These are phyloP conservation scores for Pachyseris speciosa DNA, from an alignment of 64 coral and sea anemone species.

Conservation along the genomic window DNA sequence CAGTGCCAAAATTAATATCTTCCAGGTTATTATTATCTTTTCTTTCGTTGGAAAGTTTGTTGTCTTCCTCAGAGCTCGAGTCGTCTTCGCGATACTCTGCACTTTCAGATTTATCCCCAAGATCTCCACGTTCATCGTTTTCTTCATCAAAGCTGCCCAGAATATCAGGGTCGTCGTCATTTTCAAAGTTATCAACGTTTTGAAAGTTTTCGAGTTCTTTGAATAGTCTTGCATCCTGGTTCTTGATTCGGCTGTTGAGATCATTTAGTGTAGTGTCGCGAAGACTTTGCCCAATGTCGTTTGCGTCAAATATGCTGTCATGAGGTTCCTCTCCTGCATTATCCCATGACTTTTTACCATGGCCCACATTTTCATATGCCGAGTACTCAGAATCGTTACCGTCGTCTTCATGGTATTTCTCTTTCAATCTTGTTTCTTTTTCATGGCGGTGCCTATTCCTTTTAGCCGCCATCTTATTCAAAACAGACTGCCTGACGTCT, in stretches of 20 bases:
- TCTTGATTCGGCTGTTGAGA: background rate
- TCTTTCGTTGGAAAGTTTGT: background rate
- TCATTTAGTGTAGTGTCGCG: background rate
- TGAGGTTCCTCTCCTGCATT: background rate
- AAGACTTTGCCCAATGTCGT: background rate
- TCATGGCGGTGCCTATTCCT: background rate
- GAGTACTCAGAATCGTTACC: background rate
- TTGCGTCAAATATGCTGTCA: background rate
- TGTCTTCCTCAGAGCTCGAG: background rate
- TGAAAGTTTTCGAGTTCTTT: constrained; percentile 19
- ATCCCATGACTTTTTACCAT: background rate
- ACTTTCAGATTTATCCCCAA: background rate
- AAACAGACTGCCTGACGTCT: background rate
- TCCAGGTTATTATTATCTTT: background rate
- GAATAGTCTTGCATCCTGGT: constrained; percentile 18
- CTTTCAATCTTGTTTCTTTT: background rate
- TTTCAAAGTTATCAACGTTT: background rate
- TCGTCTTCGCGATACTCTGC: background rate
- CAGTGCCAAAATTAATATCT: background rate
- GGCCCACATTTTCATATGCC: background rate
- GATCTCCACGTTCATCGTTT: background rate
- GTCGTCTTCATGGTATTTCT: background rate
- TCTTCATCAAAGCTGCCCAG: background rate
- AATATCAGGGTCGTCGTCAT: constrained; percentile 9
- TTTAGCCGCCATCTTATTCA: background rate